Percentiles rank a stretch among this genome's conserved stretches.
phyloP scores from a whole-genome alignment of 2,888 invertebrate genomes.

The Macaria liturata region DNA sequence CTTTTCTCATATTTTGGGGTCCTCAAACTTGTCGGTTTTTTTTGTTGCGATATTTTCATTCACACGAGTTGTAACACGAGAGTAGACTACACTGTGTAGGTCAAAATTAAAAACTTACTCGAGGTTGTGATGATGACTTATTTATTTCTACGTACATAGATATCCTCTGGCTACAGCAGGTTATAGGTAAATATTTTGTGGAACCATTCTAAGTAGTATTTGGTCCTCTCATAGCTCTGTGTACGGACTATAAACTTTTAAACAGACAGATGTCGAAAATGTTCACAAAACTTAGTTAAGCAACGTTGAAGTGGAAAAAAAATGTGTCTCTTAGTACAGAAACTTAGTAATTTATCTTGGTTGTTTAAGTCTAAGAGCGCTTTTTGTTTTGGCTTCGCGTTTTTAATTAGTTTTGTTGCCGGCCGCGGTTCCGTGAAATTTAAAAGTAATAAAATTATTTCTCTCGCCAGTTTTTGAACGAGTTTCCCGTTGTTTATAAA shows the following conservation, averaged over 20 bases:
- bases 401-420: conserved; percentile 71
- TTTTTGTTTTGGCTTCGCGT: conserved; percentile 57
- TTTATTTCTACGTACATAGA: too few species aligned
- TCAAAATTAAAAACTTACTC: too few species aligned
- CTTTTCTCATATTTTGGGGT: too few species aligned
- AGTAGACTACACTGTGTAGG: too few species aligned
- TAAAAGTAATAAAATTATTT: conserved; percentile 58
- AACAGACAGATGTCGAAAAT: conserved; percentile 28
- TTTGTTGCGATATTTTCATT: too few species aligned
- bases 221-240: background rate
- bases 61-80: too few species aligned
- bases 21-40: too few species aligned
- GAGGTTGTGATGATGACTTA: too few species aligned
- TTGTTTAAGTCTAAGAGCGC: conserved; percentile 53
- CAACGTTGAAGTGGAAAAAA: conserved; percentile 36
- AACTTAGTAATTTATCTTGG: conserved; percentile 72
- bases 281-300: conserved; percentile 34
- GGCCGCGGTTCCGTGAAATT: conserved; percentile 51
- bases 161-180: too few species aligned
- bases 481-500: conserved; percentile 12
- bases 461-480: conserved; percentile 19
- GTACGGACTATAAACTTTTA: conserved; percentile 22
- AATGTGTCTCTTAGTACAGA: conserved; percentile 50
- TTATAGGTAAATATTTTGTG: too few species aligned
- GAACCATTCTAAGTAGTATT: conserved; percentile 1